Percentiles rank a stretch among this genome's conserved stretches.
These are phyloP conservation scores for Riparia riparia DNA, from an alignment of 2,113 vertebrate genomes.

Conservation along the genomic window DNA sequence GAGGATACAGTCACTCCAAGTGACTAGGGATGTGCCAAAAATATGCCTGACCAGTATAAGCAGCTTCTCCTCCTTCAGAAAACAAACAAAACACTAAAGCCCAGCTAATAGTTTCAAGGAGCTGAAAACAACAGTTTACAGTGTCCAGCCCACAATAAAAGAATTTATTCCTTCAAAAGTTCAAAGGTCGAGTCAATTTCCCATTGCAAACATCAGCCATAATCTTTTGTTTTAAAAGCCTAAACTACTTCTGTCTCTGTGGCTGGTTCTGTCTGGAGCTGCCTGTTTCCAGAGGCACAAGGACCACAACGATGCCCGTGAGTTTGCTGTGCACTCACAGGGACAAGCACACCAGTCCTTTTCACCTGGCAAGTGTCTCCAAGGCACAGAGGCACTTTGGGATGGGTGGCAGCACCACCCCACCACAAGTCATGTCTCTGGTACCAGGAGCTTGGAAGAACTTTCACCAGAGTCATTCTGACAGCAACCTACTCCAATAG, in stretches of 20 bases:
- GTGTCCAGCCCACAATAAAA: background rate
- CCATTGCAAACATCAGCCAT: background rate
- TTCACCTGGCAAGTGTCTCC: fast-evolving
- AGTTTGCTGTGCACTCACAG: fast-evolving
- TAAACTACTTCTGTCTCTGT: fast-evolving
- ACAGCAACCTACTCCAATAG: fast-evolving
- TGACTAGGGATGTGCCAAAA: background rate
- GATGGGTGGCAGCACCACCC: background rate
- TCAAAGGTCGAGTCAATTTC: background rate
- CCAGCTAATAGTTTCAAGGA: background rate
- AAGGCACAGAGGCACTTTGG: no score
- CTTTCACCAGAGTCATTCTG: background rate
- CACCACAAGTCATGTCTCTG: background rate
- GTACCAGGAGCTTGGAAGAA: background rate
- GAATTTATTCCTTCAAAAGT: background rate
- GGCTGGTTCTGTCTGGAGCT: background rate
- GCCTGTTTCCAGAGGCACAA: background rate
- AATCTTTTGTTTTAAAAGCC: background rate
- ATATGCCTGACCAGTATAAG: background rate
- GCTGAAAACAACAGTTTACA: background rate
- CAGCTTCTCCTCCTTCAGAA: background rate
- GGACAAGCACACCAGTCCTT: background rate
- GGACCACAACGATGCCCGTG: fast-evolving
- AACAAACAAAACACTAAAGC: background rate
- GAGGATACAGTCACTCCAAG: background rate